Evolutionary conservation across 2,888 invertebrate species (phyloP).

Genomic region (Chrysopilus asiliformis): DNA sequence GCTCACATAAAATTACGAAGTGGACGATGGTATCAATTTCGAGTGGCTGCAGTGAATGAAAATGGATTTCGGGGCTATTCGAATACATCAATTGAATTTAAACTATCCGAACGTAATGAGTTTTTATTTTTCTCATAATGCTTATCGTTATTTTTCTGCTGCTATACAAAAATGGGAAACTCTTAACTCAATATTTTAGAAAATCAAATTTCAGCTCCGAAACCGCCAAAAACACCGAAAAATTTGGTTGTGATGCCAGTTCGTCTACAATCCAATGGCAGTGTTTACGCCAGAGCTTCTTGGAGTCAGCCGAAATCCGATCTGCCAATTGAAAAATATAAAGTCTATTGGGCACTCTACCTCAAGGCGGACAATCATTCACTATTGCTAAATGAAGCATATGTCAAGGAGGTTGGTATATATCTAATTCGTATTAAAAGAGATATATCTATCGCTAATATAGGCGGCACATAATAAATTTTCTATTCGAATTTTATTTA

Average conservation of each 20-base stretch:
- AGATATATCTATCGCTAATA: too few relatives aligned
- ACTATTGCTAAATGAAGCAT: conserved; percentile 25
- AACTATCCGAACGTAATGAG: conserved; percentile 29
- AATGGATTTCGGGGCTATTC: conserved; percentile 62
- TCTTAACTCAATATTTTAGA: conserved; percentile 15
- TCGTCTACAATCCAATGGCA: conserved; percentile 27
- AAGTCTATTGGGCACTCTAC: conserved; percentile 60
- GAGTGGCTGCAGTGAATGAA: conserved; percentile 61
- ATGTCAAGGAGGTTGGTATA: conserved; percentile 27
- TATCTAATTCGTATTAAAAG: not conserved
- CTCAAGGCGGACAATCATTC: conserved; percentile 41
- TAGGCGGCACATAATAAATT: too few relatives aligned
- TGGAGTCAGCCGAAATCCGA: conserved; percentile 61
- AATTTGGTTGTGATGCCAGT: conserved; percentile 24
- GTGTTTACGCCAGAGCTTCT: conserved; percentile 45
- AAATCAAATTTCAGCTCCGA: conserved; percentile 24
- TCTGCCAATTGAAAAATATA: conserved; percentile 55
- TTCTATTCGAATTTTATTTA: conserved; percentile 1
- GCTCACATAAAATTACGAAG: conserved; percentile 37
- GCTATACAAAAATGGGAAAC: too few relatives aligned
- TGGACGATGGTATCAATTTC: conserved; percentile 65
- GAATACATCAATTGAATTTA: conserved; percentile 46
- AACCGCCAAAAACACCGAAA: conserved; percentile 29
- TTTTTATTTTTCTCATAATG: too few relatives aligned
- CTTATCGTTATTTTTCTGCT: too few relatives aligned